phyloP scores from a whole-genome alignment of 2,888 invertebrate species.

The Melanargia galathea region DNA sequence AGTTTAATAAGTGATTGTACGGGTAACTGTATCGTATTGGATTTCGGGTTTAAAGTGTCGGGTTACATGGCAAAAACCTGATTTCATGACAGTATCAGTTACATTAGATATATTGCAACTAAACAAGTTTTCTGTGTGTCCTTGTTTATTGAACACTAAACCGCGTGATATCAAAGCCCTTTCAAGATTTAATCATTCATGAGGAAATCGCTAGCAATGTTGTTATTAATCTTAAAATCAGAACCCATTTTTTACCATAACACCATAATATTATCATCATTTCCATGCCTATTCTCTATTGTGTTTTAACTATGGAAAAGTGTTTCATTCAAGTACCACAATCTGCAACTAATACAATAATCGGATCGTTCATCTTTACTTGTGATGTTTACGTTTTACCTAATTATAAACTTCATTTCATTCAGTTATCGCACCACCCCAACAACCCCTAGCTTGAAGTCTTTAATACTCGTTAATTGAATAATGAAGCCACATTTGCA shows the following conservation, averaged over 20 bases:
- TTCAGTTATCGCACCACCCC: too few relatives aligned
- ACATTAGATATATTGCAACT: neutral
- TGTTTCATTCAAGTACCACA: neutral
- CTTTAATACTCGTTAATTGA: neutral
- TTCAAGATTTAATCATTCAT: neutral
- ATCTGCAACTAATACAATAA: neutral
- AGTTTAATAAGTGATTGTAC: conserved; percentile 9
- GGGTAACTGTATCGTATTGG: conserved; percentile 10
- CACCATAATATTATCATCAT: neutral
- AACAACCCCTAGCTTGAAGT: neutral
- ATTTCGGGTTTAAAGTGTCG: conserved; percentile 6
- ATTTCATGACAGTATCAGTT: neutral
- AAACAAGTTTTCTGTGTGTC: neutral
- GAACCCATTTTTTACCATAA: neutral
- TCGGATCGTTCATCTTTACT: neutral
- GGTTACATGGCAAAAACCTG: neutral
- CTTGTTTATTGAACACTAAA: neutral
- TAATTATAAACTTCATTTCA: too few relatives aligned
- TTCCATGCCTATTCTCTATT: neutral
- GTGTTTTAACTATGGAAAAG: neutral
- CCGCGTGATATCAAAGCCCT: neutral
- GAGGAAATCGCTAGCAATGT: neutral
- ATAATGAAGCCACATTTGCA: conserved; percentile 14
- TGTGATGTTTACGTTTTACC: neutral
- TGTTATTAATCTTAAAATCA: neutral